These are phyloP conservation scores for Acheta domesticus DNA, from an alignment of 2,888 invertebrate genomes.

Conservation along the genomic window DNA sequence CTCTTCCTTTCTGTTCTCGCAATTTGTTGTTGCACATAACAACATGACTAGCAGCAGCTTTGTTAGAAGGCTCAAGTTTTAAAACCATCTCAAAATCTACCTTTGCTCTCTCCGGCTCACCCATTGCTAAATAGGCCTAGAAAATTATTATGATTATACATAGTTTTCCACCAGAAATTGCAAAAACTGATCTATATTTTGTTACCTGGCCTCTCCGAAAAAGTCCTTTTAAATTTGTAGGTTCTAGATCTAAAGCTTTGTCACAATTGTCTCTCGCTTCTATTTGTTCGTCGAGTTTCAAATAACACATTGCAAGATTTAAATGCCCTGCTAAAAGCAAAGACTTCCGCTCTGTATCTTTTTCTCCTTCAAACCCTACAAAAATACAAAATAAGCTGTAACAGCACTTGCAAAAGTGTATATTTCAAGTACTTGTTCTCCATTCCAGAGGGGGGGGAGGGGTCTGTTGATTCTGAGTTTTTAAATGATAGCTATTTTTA, in stretches of 20 bases:
- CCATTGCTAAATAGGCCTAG: conserved; percentile 65
- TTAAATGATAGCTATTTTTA: no score
- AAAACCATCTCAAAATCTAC: conserved; percentile 74
- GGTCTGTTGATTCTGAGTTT: no score
- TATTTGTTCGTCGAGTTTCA: conserved; percentile 69
- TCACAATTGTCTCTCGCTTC: conserved; percentile 73
- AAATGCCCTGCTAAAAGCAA: conserved; percentile 68
- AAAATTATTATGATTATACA: conserved; percentile 25
- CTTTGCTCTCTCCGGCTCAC: conserved; percentile 74
- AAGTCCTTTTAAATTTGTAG: conserved; percentile 79
- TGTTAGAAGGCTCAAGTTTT: conserved; percentile 78
- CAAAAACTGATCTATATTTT: neutral
- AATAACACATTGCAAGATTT: conserved; percentile 77
- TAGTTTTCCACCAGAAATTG: neutral
- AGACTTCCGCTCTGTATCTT: conserved; percentile 51
- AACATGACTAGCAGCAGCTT: conserved; percentile 78
- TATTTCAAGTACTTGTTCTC: neutral
- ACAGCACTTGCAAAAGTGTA: neutral
- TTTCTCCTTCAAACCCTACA: conserved; percentile 42
- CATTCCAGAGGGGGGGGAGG: no score
- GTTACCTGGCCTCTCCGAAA: conserved; percentile 77
- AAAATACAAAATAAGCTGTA: neutral
- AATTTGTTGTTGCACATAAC: conserved; percentile 67
- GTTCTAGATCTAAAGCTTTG: conserved; percentile 70
- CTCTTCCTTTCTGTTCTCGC: conserved; percentile 71